Conservation (phyloP, 37 sponge, comb jelly and placozoan species). For the Beroe ovata region DNA sequence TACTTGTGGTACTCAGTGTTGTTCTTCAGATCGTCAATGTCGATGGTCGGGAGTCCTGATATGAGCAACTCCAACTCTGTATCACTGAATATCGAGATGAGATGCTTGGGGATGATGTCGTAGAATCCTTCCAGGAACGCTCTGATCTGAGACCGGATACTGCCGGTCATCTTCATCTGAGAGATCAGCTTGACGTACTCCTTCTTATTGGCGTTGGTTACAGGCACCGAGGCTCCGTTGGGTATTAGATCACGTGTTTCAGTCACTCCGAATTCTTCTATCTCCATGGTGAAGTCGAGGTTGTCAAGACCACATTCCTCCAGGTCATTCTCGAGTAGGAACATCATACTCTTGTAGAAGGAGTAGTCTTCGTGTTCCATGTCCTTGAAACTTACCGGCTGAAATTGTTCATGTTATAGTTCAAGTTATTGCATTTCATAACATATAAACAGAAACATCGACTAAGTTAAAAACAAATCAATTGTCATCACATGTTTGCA, state of each 20-base stretch:
- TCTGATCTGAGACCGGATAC: constrained; percentile 86
- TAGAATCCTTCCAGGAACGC: constrained; percentile 98
- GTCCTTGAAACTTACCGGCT: constrained; percentile 91
- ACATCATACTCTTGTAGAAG: constrained; percentile 97
- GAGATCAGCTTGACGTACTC: constrained; percentile 97
- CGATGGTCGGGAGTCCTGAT: constrained; percentile 95
- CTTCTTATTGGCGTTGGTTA: constrained; percentile 92
- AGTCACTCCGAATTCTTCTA: constrained; percentile 91
- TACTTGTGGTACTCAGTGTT: constrained; percentile 98
- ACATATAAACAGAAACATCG: neutral
- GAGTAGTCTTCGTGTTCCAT: constrained; percentile 97
- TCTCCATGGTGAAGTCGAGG: constrained; percentile 70
- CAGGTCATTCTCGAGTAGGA: constrained; percentile 87
- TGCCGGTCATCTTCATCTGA: constrained; percentile 98
- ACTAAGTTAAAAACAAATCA: neutral
- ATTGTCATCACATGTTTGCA: neutral
- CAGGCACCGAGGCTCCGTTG: constrained; percentile 80
- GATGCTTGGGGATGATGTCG: constrained; percentile 91
- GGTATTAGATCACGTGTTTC: constrained; percentile 83
- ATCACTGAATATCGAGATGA: constrained; percentile 97
- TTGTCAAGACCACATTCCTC: constrained; percentile 79
- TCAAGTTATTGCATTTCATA: too few species aligned
- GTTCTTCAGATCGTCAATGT: constrained; percentile 94
- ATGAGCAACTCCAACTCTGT: constrained; percentile 97
- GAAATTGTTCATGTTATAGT: constrained; percentile 45